Conservation (phyloP, 1,140 invertebrate species). For the Gonioctena quinquepunctata region DNA sequence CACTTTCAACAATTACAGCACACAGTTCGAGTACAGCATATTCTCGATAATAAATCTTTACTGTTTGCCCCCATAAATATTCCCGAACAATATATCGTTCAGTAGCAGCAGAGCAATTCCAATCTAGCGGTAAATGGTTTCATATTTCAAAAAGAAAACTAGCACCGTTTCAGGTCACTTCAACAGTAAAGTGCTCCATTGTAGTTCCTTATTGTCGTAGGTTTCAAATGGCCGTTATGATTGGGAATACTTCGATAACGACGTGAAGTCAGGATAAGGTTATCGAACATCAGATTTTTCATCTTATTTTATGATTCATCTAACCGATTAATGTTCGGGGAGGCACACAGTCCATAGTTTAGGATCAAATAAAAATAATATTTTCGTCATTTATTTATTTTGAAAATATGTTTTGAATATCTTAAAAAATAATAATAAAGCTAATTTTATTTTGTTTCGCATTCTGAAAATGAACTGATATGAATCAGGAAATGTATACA, state of each 20-base stretch:
- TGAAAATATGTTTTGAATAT: no score
- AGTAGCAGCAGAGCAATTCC: conserved; percentile 6
- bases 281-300: background rate
- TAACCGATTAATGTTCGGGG: no score
- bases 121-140: conserved; percentile 6
- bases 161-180: conserved; percentile 1
- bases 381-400: no score
- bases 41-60: background rate
- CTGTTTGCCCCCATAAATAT: background rate
- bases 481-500: no score
- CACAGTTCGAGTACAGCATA: background rate
- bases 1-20: no score
- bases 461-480: no score
- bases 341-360: no score
- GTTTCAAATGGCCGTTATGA: background rate
- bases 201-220: conserved; percentile 4
- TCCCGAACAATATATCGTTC: conserved; percentile 9
- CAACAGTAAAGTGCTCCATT: background rate
- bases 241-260: background rate
- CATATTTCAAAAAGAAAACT: conserved; percentile 5
- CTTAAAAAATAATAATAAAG: no score
- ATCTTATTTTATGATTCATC: background rate
- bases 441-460: no score
- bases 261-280: background rate
- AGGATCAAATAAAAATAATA: no score